phyloP scores from a whole-genome alignment of 1,140 invertebrate genomes.

The Euura lappo region DNA sequence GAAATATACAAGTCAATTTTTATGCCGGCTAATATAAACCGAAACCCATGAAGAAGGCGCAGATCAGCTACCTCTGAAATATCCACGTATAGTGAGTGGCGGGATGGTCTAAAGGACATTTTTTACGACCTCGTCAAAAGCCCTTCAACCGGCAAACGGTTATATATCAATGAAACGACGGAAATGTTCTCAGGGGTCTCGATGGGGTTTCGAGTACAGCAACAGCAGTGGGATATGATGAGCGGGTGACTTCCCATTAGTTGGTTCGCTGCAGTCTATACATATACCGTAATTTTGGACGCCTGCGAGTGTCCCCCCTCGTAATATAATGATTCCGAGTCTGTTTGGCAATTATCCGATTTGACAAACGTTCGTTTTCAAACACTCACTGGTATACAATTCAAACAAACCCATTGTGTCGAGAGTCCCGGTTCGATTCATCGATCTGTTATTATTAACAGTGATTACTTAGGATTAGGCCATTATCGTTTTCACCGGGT shows the following conservation, averaged over 20 bases:
- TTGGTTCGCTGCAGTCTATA: background rate
- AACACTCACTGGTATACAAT: background rate
- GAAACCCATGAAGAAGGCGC: too few relatives aligned
- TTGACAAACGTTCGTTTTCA: background rate
- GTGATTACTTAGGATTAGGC: background rate
- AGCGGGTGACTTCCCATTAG: background rate
- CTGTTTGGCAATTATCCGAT: background rate
- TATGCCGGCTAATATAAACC: too few relatives aligned
- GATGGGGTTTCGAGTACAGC: background rate
- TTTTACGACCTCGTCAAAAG: too few relatives aligned
- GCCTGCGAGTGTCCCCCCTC: background rate
- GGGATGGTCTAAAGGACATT: too few relatives aligned
- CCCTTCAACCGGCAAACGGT: too few relatives aligned
- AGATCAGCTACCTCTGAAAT: too few relatives aligned
- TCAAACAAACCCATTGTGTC: background rate
- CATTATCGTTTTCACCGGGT: background rate
- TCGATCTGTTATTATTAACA: constrained; percentile 5
- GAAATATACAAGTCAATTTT: too few relatives aligned
- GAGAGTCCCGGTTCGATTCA: background rate
- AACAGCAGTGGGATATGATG: background rate
- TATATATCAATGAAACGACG: too few relatives aligned
- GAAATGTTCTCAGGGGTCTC: background rate
- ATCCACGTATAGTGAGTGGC: too few relatives aligned
- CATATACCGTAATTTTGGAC: background rate
- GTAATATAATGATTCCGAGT: background rate